Evolutionary conservation across 64 coral and sea anemone species (phyloP).

Genomic region (Stichodactyla helianthus): DNA sequence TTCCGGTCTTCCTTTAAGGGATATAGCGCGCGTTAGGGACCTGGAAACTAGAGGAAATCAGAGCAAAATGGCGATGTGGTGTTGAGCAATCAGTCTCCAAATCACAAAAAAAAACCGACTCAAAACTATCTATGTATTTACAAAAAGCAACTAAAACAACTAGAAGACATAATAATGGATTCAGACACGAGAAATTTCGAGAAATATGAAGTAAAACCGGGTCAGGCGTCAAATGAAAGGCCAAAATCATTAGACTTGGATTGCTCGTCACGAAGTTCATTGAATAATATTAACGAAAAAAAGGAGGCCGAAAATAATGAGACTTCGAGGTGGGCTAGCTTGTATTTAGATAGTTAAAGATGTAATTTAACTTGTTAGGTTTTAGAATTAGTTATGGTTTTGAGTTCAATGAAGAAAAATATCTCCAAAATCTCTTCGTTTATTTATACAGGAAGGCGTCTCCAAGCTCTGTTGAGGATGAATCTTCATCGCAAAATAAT

Average conservation of each 20-base stretch:
- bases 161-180: slow-evolving; percentile 2
- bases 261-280: not conserved
- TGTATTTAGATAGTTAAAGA: not conserved
- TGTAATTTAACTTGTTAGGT: not conserved
- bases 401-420: not conserved
- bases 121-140: not conserved
- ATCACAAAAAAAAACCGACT: not conserved
- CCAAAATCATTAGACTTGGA: slow-evolving; percentile 19
- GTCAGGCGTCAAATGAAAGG: not conserved
- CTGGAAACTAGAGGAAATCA: not conserved
- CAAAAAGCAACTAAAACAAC: not conserved
- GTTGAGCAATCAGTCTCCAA: not conserved
- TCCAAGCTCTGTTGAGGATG: not conserved
- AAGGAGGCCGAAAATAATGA: slow-evolving; percentile 8
- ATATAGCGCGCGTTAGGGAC: not conserved
- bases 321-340: not conserved
- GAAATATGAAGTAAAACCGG: not conserved
- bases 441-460: slow-evolving; percentile 21
- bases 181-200: slow-evolving; percentile 1
- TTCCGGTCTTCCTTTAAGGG: not conserved
- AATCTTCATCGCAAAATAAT: not conserved
- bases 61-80: not conserved
- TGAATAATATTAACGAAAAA: not conserved
- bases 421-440: not conserved
- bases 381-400: not conserved